Evolutionary conservation across 2,797 vertebrate species (phyloP), one percentile per base, ranked within the genome.

Genomic region (Cephalopachus bancanus): DNA sequence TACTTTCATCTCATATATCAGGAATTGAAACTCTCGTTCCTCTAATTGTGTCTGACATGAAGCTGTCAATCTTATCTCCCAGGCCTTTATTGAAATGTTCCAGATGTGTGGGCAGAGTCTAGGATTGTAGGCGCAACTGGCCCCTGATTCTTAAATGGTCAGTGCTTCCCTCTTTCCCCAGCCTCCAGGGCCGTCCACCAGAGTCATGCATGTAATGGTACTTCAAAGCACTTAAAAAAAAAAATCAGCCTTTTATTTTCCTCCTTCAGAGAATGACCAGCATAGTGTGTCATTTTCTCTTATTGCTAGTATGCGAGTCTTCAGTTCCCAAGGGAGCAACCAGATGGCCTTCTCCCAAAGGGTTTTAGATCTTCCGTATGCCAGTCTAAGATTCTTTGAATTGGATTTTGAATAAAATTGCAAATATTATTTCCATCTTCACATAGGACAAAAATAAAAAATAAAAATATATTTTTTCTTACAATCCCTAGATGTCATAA

Each of bases 1-100:
- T 44, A 51, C 97, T 98, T 98, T 97, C 97, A 97, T 98, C 97
- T 97, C 51, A 59, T 69, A 57, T 95, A 97, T 97, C 94, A 83
- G 97, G 60, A 57, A 95, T 57, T 37, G 95, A 97, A 95, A 83
- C 72, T 37, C 91, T 92, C 59, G 26, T 95, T 96, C 84, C 60
- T 95, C 93, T 97, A 95, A 97, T 95, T 96, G 94, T 97, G 90
- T 96, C 96, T 91, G 97, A 97, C 95, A 80, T 5, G 93, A 97
- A 96, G 91, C 95, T 96, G 95, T 97, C 97, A 97, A 96, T 97
- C 97, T 97, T 96, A 94, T 97, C 97, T 96, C 78, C 30, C 2
- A 57, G 78, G 69, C 81, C 93, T 97, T 97, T 97, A 96, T 96
- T 97, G 97, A 97, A 97, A 96, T 92, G 93, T 97, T 97, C 90